Conservation (phyloP, 2,888 invertebrate genomes). For the Phlogophora meticulosa region DNA sequence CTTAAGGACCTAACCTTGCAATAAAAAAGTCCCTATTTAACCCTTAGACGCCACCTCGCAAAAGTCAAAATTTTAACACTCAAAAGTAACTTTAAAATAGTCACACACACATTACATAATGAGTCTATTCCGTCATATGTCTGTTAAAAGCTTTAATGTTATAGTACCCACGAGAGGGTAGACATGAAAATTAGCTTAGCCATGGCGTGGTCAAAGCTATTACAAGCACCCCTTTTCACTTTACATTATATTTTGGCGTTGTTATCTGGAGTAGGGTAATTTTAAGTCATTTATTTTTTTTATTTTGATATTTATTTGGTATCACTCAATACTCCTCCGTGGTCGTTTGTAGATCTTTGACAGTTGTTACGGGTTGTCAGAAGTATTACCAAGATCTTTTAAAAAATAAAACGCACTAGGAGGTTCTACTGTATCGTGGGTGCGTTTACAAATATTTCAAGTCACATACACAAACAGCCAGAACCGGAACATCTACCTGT, state of each 20-base stretch:
- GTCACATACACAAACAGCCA: too few relatives aligned
- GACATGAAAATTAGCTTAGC: slow-evolving; percentile 44
- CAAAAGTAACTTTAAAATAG: slow-evolving; percentile 18
- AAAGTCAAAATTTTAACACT: neutral
- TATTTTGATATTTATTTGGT: too few relatives aligned
- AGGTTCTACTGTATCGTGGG: too few relatives aligned
- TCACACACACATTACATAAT: slow-evolving; percentile 3
- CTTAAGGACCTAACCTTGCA: neutral
- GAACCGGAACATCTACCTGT: too few relatives aligned
- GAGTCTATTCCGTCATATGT: slow-evolving; percentile 33
- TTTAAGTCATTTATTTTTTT: too few relatives aligned
- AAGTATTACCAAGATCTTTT: too few relatives aligned
- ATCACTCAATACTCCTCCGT: too few relatives aligned
- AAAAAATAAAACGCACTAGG: too few relatives aligned
- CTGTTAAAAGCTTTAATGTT: slow-evolving; percentile 50
- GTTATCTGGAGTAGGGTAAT: neutral
- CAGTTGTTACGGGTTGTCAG: too few relatives aligned
- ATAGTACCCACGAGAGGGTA: slow-evolving; percentile 19
- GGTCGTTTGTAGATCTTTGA: too few relatives aligned
- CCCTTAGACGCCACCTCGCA: neutral
- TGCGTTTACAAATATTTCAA: too few relatives aligned
- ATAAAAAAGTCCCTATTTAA: neutral
- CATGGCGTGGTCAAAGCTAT: neutral
- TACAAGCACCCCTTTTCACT: neutral
- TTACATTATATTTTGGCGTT: neutral